phyloP scores from a whole-genome alignment of 2,797 vertebrate species.

The Rhinella marina region DNA sequence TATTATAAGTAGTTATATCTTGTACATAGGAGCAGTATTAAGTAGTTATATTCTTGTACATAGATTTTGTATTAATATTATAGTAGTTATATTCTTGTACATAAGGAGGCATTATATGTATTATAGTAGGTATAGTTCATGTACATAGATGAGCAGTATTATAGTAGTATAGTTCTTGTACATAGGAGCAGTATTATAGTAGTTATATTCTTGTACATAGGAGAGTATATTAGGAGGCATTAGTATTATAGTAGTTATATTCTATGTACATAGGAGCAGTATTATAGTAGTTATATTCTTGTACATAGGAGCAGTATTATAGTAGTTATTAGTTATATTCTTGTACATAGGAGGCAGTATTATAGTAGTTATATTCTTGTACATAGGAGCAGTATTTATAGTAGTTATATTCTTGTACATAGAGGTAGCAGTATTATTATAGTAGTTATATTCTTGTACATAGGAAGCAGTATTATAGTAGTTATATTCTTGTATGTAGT shows the following conservation, averaged over 20 bases:
- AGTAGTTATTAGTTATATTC: neutral
- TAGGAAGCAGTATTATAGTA: conserved; percentile 10
- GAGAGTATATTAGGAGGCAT: too few relatives aligned
- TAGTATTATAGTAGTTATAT: conserved; percentile 10
- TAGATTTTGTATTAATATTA: too few relatives aligned
- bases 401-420: conserved; percentile 14
- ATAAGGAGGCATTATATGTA: too few relatives aligned
- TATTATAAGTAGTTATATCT: neutral
- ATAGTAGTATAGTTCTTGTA: neutral
- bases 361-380: neutral
- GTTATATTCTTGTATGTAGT: conserved; percentile 18
- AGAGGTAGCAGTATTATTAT: conserved; percentile 22
- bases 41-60: conserved; percentile 6
- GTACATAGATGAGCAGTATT: neutral
- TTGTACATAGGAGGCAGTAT: neutral
- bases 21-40: conserved; percentile 2
- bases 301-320: neutral
- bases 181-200: conserved; percentile 2
- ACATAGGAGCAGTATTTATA: neutral
- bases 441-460: conserved; percentile 13
- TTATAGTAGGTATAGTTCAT: neutral
- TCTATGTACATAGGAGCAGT: neutral
- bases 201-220: conserved; percentile 6
- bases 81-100: too few relatives aligned
- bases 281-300: conserved; percentile 5